Percentiles rank a stretch among this genome's conserved stretches.
These are phyloP conservation scores for Scrobipalpa costella DNA, from an alignment of 2,888 invertebrate genomes.

Conservation along the genomic window DNA sequence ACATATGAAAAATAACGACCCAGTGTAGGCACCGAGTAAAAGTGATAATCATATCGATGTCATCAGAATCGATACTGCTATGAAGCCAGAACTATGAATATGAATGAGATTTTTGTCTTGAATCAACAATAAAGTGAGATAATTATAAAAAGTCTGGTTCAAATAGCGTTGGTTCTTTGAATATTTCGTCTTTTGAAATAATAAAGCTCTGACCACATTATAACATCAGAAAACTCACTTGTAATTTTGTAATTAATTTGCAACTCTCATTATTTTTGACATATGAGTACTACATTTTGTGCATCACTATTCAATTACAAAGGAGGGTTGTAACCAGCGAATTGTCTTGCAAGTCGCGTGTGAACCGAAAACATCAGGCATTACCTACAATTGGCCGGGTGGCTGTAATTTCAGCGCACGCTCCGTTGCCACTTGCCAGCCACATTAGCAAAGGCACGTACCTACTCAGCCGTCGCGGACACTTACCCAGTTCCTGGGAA, in stretches of 20 bases:
- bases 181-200: not conserved
- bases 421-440: not conserved
- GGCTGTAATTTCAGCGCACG: slow-evolving; percentile 24
- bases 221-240: not conserved
- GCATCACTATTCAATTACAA: not conserved
- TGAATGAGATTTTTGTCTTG: slow-evolving; percentile 29
- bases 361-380: slow-evolving; percentile 25
- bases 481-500: slow-evolving; percentile 16
- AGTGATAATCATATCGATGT: slow-evolving; percentile 41
- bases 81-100: slow-evolving; percentile 33
- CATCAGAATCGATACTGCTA: slow-evolving; percentile 44
- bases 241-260: not conserved
- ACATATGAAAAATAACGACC: slow-evolving; percentile 39
- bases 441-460: slow-evolving; percentile 25
- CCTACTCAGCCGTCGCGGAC: not conserved
- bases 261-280: not conserved
- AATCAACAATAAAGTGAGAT: slow-evolving; percentile 20
- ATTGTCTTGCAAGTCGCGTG: slow-evolving; percentile 22
- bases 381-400: slow-evolving; percentile 28
- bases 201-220: not conserved
- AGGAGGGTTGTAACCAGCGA: not conserved
- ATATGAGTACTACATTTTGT: not conserved
- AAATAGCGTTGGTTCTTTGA: not conserved
- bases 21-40: slow-evolving; percentile 30
- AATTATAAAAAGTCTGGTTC: slow-evolving; percentile 9